These are phyloP conservation scores for Vanessa cardui DNA, from an alignment of 2,888 invertebrate genomes.

Conservation along the genomic window DNA sequence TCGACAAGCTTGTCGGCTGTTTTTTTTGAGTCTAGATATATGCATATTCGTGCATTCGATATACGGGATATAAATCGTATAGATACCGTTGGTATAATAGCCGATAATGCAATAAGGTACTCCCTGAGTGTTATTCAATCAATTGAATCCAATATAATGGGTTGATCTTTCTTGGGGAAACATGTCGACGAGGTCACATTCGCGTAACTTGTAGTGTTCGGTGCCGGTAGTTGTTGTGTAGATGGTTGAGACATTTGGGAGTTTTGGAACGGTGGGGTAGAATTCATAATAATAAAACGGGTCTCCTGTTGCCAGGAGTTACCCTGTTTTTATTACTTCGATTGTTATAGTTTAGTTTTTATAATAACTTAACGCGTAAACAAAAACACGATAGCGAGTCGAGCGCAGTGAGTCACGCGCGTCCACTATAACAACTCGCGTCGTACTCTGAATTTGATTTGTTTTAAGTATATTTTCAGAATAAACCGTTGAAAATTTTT, in stretches of 20 bases:
- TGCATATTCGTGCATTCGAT: slow-evolving; percentile 35
- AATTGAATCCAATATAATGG: too few species aligned
- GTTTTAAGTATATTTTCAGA: too few species aligned
- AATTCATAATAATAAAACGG: slow-evolving; percentile 1
- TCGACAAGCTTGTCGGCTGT: slow-evolving; percentile 31
- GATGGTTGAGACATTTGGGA: not conserved
- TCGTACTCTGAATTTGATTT: too few species aligned
- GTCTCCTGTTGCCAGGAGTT: slow-evolving; percentile 13
- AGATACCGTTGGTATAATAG: slow-evolving; percentile 9
- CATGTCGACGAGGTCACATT: slow-evolving; percentile 6
- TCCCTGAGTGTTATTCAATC: too few species aligned
- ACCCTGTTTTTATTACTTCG: not conserved
- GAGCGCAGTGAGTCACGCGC: too few species aligned
- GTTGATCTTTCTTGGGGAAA: slow-evolving; percentile 41
- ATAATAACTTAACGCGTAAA: too few species aligned
- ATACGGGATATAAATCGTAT: slow-evolving; percentile 36
- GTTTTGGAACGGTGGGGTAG: not conserved
- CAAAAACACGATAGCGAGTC: too few species aligned
- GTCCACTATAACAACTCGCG: too few species aligned
- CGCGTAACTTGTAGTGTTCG: not conserved
- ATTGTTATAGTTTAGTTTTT: too few species aligned
- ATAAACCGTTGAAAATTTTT: too few species aligned
- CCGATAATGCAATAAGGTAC: too few species aligned
- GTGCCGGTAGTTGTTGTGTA: slow-evolving; percentile 7
- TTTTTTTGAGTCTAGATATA: slow-evolving; percentile 29